phyloP scores from a whole-genome alignment of 2,888 invertebrate genomes.

The Hyalella azteca region DNA sequence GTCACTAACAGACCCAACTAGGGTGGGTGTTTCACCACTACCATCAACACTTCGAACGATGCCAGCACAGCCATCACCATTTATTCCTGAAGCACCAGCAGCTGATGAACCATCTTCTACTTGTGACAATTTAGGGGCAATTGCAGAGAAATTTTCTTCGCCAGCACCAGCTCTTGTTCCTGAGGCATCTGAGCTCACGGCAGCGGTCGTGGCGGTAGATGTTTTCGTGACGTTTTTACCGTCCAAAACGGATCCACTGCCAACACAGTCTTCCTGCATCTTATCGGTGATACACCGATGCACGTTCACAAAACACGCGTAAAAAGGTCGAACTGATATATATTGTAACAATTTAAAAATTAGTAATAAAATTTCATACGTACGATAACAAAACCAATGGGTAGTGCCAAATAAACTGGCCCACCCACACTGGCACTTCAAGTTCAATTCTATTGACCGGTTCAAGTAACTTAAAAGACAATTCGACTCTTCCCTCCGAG shows the following conservation, averaged over 20 bases:
- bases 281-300: background rate
- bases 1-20: slow-evolving; percentile 16
- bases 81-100: slow-evolving; percentile 5
- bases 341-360: background rate
- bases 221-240: background rate
- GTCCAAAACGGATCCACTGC: background rate
- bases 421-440: slow-evolving; percentile 33
- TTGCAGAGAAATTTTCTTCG: background rate
- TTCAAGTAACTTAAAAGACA: slow-evolving; percentile 15
- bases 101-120: slow-evolving; percentile 9
- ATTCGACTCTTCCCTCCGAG: background rate
- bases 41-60: background rate
- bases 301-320: too few species aligned
- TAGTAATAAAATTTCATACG: background rate
- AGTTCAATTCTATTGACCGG: slow-evolving; percentile 22
- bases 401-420: slow-evolving; percentile 25
- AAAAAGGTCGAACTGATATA: too few species aligned
- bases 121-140: slow-evolving; percentile 18
- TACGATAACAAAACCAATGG: background rate
- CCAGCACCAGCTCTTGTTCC: slow-evolving; percentile 5
- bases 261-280: slow-evolving; percentile 35
- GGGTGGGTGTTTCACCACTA: background rate
- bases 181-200: background rate
- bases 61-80: background rate
- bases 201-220: background rate